phyloP scores from a whole-genome alignment of 2,888 invertebrate species.

The Callimorpha dominula region DNA sequence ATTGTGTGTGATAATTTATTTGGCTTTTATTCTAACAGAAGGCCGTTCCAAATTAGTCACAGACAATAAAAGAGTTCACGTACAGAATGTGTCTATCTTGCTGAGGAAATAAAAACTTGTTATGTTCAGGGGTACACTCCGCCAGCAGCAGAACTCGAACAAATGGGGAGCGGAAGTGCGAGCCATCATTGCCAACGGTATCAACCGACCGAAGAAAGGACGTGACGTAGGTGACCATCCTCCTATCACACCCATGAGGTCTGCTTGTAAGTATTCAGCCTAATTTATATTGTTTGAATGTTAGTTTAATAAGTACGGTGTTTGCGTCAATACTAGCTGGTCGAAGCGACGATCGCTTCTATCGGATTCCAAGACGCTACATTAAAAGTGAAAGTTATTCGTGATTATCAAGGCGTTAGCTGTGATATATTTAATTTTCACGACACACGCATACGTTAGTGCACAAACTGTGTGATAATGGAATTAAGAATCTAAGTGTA shows the following conservation, averaged over 20 bases:
- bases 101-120: neutral
- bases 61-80: neutral
- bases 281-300: too few species aligned
- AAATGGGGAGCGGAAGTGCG: slow-evolving; percentile 93
- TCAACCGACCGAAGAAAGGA: slow-evolving; percentile 94
- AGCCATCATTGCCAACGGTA: slow-evolving; percentile 90
- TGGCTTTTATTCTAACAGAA: too few species aligned
- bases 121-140: slow-evolving; percentile 86
- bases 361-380: slow-evolving; percentile 12
- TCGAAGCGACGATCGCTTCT: neutral
- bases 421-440: slow-evolving; percentile 6
- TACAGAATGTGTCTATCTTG: neutral
- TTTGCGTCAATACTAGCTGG: slow-evolving; percentile 15
- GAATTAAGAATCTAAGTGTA: too few species aligned
- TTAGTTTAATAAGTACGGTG: too few species aligned
- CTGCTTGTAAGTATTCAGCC: slow-evolving; percentile 85
- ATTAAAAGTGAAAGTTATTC: slow-evolving; percentile 13
- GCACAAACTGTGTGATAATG: too few species aligned
- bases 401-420: neutral
- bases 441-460: neutral
- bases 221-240: slow-evolving; percentile 99
- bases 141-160: slow-evolving; percentile 89
- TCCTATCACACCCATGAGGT: slow-evolving; percentile 98
- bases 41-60: neutral
- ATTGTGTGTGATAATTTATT: too few species aligned